Evolutionary conservation across 2,888 invertebrate genomes (phyloP), one percentile per base, ranked within the genome.

Genomic region (Amphipyra berbera): DNA sequence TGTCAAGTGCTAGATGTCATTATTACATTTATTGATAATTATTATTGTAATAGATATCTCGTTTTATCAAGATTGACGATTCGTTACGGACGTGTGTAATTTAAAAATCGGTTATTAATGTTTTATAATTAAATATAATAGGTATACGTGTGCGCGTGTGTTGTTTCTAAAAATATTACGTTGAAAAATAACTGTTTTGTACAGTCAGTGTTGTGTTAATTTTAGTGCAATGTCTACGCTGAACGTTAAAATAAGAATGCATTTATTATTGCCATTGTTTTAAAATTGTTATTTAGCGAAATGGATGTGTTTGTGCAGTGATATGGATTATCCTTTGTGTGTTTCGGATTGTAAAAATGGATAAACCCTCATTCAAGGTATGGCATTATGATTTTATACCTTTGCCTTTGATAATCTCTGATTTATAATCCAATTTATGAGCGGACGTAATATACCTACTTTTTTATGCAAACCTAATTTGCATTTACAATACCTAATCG

Each of bases 361-460:
- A 94, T 77, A 94, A 93, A 82, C 94, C 94, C 38, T 86, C 93
- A 21, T 93, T 86, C 80, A 93, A 94, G 92, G 94, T 94, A 84
- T 76, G 69, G 77, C 74, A 45, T 45, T 59, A 74, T 40, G 27
- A 50, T 41, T 61, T 68, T 52, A 44, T 56, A 62, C 53, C 50
- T 49, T 53, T 61, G 14, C 48, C 7, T 61, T 9, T 4, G 10
- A 7, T 41, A 21, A 33, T 58, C 46, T 35, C 4, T 15, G 21
- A 53, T 48, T 53, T 64, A 21, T 21, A 53, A 40, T 40, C 33
- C 38, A 48, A 54, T 12, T 12, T 9, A 54, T 45, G 27, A 55
- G 27, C 40, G 35, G 49, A 61, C 61, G 49, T n/a, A n/a, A n/a
- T n/a, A 61, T 46, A 38, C 10, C 21, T 59, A 49, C 47, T 59